Evolutionary conservation across 2,113 vertebrate genomes (phyloP), one percentile per base, ranked within the genome.

Genomic region (Colaptes auratus): DNA sequence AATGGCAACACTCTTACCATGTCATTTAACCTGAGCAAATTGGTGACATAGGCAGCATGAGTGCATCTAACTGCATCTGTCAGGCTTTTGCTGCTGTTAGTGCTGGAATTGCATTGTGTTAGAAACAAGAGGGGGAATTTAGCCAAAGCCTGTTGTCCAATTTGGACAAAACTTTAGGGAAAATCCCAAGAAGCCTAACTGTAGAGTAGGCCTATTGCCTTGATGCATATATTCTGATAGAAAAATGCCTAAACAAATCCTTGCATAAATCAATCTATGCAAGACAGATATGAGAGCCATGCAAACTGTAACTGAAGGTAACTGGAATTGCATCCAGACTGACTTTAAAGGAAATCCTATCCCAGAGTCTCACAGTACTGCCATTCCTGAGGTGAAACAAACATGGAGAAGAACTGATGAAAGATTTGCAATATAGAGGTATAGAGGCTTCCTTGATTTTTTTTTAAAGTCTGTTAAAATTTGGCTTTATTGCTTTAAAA

Each of bases 1-100:
- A 56, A 61, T 35, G 65, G 31, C 28, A 86, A 3, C 6, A 1
- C 9, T 60, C 21, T 9, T 50, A 3, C 4, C 0, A 0, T 1
- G 13, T 30, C 53, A 7, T 56, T 60, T 35, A 33, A 39, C 70
- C 36, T 42, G 69, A 33, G 56, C 52, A 58, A 42, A 35, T 16
- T 46, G 39, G 21, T 33, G 7, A 33, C 5, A 1, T 3, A 60
- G 66, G 39, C 46, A 63, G 28, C 36, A 3, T 1, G 28, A 74
- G 24, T 19, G 33, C 55, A 18, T 52, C 27, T 46, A 2, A 20
- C 17, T 35, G 15, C 28, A 20, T 8, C 11, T 53, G 3, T 70
- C 10, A 17, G 35, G 16, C 12, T 60, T 63, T 9, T 83, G 76
- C 48, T 84, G 61, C 63, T 85, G 6, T 35, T 48, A 30, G 25